Base-by-base conservation (phyloP, 2,113 vertebrate species). In the Periophthalmus modestus region DNA sequence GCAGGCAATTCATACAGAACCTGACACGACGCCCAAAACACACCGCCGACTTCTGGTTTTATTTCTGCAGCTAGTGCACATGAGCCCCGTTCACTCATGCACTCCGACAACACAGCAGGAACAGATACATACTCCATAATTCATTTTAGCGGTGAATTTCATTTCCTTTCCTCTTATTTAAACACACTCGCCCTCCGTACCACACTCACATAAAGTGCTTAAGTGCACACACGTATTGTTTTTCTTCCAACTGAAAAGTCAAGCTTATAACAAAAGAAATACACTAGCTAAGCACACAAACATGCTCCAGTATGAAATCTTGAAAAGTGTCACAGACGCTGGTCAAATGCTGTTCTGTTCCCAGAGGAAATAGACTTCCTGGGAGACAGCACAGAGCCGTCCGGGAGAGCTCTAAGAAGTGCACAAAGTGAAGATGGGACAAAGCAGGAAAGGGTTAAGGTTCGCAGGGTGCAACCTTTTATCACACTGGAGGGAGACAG, bases 401-500 rank as follows among this genome's bases (percentile, higher is more conserved):
- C 68, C 62, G 77, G 85, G 74, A 90, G 67, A 85, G 82, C 73
- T 87, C 72, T 72, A 48, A 12, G 78, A 78, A 83, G 72, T 79
- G 83, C 78, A 70, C 12, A 66, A 75, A 82, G 63, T 28, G 75
- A 80, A 84, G 86, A 82, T 75, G 74, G 85, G 83, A 82, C 57
- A 12, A 74, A 83, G 72, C 74, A 83, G 72, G 87, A 89, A 91
- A 77, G 89, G 89, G 90, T 93, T 93, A 92, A 92, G 84, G 66
- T 79, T 21, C 24, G 69, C 83, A 91, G 88, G 84, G 81, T 61
- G 86, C 78, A 85, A 85, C 89, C 85, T 93, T 93, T 94, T 86
- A 94, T 93, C 92, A 91, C 74, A 74, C 89, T 82, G 89, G 85
- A 85, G 85, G 90, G 81, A 90, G 91, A 90, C 86, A 84, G 84